A percentile compares a stretch with the other conserved stretches of the same genome.
Conservation (phyloP, 2,113 vertebrate species). For the Hippolais icterina region DNA sequence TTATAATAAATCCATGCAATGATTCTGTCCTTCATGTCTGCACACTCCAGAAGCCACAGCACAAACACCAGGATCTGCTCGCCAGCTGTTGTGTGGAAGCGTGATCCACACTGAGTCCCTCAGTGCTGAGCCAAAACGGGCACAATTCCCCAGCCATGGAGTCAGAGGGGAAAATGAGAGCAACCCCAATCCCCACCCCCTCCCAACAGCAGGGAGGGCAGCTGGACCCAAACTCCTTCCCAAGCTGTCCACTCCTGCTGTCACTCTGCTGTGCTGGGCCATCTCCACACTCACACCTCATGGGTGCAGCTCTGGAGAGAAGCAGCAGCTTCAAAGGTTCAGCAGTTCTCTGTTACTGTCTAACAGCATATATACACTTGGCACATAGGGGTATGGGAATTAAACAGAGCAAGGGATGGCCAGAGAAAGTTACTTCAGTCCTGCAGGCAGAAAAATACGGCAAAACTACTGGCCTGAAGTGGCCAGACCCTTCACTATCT, state of each 20-base stretch:
- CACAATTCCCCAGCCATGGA: neutral
- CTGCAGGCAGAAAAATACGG: neutral
- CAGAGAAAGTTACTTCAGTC: neutral
- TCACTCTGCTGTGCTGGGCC: fast-evolving
- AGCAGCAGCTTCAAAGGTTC: neutral
- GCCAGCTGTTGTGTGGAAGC: neutral
- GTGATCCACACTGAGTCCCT: neutral
- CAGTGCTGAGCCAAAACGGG: neutral
- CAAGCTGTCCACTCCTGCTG: fast-evolving
- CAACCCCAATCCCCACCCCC: neutral
- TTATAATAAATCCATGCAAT: neutral
- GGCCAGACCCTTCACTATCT: neutral
- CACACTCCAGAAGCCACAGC: neutral
- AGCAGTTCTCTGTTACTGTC: neutral
- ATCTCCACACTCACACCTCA: fast-evolving
- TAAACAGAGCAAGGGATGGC: neutral
- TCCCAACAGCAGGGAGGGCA: neutral
- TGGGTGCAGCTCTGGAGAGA: neutral
- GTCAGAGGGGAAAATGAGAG: neutral
- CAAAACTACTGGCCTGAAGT: neutral
- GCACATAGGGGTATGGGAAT: neutral
- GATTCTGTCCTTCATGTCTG: neutral
- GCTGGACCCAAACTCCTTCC: neutral
- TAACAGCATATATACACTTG: neutral
- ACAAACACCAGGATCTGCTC: neutral